phyloP scores from a whole-genome alignment of 1,140 invertebrate species.

The Asbolus verrucosus region DNA sequence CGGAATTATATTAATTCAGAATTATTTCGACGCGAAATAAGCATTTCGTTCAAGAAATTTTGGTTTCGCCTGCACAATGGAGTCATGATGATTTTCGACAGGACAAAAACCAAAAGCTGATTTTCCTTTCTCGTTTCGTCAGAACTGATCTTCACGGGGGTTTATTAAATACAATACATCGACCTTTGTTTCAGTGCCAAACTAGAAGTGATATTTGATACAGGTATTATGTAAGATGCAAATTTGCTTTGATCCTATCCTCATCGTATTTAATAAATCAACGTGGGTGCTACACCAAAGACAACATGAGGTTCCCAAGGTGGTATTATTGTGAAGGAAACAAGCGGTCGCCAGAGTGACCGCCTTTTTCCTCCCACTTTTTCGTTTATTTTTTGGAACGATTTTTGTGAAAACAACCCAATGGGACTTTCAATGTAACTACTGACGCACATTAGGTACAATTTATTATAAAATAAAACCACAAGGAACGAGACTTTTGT shows the following conservation, averaged over 20 bases:
- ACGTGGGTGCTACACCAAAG: slow-evolving; percentile 10
- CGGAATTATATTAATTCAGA: slow-evolving; percentile 50
- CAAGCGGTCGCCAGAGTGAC: slow-evolving; percentile 1
- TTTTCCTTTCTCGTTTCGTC: slow-evolving; percentile 14
- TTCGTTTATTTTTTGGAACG: slow-evolving; percentile 1
- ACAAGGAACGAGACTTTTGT: slow-evolving; percentile 56
- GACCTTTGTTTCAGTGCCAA: slow-evolving; percentile 16
- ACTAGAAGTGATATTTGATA: slow-evolving; percentile 39
- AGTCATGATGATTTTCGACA: neutral
- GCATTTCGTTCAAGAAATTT: slow-evolving; percentile 51
- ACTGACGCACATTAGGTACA: slow-evolving; percentile 62
- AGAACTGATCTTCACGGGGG: slow-evolving; percentile 4
- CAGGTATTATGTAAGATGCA: slow-evolving; percentile 35
- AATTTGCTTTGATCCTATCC: slow-evolving; percentile 31
- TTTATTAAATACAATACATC: slow-evolving; percentile 30
- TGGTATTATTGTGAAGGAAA: slow-evolving; percentile 27
- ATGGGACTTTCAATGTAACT: slow-evolving; percentile 59
- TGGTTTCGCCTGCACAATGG: slow-evolving; percentile 28
- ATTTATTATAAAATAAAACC: slow-evolving; percentile 56
- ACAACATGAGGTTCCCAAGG: slow-evolving; percentile 32
- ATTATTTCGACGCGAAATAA: slow-evolving; percentile 8
- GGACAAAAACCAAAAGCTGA: neutral
- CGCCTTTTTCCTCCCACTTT: neutral
- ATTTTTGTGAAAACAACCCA: slow-evolving; percentile 44
- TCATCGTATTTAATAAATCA: slow-evolving; percentile 39